These are phyloP conservation scores for Limnephilus rhombicus DNA, from an alignment of 2,888 invertebrate genomes.

Conservation along the genomic window DNA sequence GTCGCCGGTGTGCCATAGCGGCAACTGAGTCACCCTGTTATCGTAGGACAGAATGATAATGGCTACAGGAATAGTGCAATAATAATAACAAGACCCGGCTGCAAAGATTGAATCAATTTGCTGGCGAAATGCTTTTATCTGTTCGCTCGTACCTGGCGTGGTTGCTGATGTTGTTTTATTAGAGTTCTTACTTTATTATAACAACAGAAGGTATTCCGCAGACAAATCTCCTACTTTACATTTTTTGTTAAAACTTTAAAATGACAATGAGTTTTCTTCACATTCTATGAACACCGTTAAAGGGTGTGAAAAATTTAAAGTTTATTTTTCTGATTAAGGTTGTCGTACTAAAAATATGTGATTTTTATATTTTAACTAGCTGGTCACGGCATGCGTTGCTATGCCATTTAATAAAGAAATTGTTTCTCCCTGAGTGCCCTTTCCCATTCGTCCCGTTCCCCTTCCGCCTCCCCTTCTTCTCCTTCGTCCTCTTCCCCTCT, in stretches of 20 bases:
- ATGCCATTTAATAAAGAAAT: no score
- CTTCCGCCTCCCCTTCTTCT: no score
- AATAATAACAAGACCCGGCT: slow-evolving; percentile 10
- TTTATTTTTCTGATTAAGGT: no score
- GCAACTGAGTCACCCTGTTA: slow-evolving; percentile 24
- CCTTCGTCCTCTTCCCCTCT: no score
- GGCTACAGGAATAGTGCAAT: slow-evolving; percentile 20
- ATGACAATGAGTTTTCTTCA: neutral
- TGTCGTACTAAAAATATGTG: no score
- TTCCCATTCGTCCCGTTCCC: no score
- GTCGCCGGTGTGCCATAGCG: neutral
- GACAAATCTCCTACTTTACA: neutral
- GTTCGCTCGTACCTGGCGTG: neutral
- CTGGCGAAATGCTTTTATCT: slow-evolving; percentile 9
- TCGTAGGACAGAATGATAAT: slow-evolving; percentile 22
- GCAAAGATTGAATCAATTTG: slow-evolving; percentile 14
- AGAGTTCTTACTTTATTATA: neutral
- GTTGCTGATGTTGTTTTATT: neutral
- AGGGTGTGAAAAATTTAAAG: no score
- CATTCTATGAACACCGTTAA: no score
- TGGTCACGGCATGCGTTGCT: no score
- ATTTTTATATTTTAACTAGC: no score
- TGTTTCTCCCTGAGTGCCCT: no score
- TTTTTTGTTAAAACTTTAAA: neutral
- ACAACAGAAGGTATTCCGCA: neutral